Base-by-base conservation (phyloP, 2,888 invertebrate species). In the Drosophila barbarae region DNA sequence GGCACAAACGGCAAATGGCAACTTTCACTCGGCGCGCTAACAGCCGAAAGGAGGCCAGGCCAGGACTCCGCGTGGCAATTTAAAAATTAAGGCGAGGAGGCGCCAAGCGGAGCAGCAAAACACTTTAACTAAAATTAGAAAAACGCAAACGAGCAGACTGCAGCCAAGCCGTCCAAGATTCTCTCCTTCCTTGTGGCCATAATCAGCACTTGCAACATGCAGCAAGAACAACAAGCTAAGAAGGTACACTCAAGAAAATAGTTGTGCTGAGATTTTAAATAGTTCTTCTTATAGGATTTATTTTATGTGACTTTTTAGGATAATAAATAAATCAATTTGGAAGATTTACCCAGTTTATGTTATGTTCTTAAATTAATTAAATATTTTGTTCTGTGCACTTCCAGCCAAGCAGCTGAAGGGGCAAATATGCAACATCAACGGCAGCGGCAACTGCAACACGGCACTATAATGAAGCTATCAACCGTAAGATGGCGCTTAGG, bases 401-500 rank as follows among this genome's bases (percentile, higher is more conserved):
- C 21, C 54, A 28, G 21, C 35, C 39, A 35, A n/a, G 41, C 47
- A 56, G 39, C 41, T 51, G 30, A 46, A 38, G 46, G 39, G 36
- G 42, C 51, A 54, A 57, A 44, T 60, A 51, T 51, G 61, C 61
- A 60, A 58, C 51, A 61, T 51, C 54, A 53, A 53, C 67, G 35
- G 30, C 26, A 34, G 36, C 41, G 39, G 39, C 47, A 63, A 63
- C 59, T 55, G 54, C 70, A 66, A 68, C 71, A 79, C 83, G 68
- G 81, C 67, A 74, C 78, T 72, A 73, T 80, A 80, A 80, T 80
- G 80, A 83, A 80, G 80, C 80, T 83, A 80, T 83, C 80, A 80
- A 80, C 73, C 80, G 73, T 80, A 80, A 83, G 83, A 80, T 74
- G 80, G 81, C 78, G 83, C 80, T 80, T 80, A 80, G 77, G 83